These are phyloP conservation scores for Troides aeacus DNA, from an alignment of 2,888 invertebrate species.

Conservation along the genomic window DNA sequence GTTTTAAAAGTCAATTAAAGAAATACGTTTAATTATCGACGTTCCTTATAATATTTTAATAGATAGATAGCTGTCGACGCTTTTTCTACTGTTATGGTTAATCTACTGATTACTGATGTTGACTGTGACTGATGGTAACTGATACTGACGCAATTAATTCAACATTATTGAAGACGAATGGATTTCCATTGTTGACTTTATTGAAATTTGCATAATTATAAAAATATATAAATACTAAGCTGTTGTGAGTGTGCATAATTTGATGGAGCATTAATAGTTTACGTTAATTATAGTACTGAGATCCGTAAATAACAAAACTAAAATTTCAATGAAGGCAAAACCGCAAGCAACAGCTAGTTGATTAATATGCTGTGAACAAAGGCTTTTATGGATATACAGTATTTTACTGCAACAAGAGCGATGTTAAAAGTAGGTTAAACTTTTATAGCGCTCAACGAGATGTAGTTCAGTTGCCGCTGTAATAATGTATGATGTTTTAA, in stretches of 20 bases:
- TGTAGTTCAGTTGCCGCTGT: constrained; percentile 3
- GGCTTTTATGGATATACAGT: constrained; percentile 15
- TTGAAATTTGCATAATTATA: too few species aligned
- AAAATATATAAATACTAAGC: too few species aligned
- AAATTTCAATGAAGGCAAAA: neutral
- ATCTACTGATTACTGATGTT: too few species aligned
- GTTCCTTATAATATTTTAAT: too few species aligned
- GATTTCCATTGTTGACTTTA: too few species aligned
- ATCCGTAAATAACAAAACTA: neutral
- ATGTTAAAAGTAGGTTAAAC: constrained; percentile 27
- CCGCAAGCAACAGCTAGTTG: neutral
- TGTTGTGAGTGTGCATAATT: neutral
- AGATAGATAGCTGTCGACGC: neutral
- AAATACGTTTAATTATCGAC: too few species aligned
- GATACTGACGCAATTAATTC: too few species aligned
- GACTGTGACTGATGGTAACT: too few species aligned
- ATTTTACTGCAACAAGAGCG: constrained; percentile 13
- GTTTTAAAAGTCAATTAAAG: too few species aligned
- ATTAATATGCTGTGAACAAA: constrained; percentile 15
- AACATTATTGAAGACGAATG: too few species aligned
- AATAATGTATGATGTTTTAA: constrained; percentile 8
- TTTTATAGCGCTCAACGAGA: constrained; percentile 15
- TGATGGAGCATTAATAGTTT: neutral
- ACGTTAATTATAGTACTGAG: neutral
- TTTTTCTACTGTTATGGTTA: neutral